phyloP scores from a whole-genome alignment of 1,140 invertebrate genomes.

The Reticulitermes speratus region DNA sequence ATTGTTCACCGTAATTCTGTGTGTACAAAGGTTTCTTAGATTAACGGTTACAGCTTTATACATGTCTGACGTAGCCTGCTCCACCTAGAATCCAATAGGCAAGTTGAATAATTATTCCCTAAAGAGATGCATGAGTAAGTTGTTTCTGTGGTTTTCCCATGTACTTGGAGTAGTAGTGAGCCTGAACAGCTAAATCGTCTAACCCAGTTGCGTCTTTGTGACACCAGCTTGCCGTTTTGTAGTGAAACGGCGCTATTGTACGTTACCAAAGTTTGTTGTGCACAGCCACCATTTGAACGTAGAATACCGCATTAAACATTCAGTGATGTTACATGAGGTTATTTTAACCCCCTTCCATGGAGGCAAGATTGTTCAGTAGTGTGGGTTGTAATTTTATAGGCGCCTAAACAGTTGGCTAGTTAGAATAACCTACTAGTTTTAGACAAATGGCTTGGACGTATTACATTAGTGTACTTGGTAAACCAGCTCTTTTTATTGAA shows the following conservation, averaged over 20 bases:
- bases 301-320: too few relatives aligned
- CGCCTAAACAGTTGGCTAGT: too few relatives aligned
- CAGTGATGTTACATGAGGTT: too few relatives aligned
- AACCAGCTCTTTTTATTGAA: too few relatives aligned
- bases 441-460: too few relatives aligned
- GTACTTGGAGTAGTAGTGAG: background rate
- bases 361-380: too few relatives aligned
- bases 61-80: constrained; percentile 12
- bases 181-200: background rate
- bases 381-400: too few relatives aligned
- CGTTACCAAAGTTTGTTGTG: too few relatives aligned
- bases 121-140: background rate
- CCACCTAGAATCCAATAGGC: background rate
- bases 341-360: too few relatives aligned
- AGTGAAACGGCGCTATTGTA: background rate
- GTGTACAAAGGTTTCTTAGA: background rate
- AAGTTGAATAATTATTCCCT: background rate
- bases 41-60: background rate
- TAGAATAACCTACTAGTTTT: too few relatives aligned
- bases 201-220: background rate
- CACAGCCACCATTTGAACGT: too few relatives aligned
- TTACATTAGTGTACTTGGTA: too few relatives aligned
- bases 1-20: background rate
- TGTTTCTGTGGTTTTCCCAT: background rate
- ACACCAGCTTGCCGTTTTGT: background rate